Evolutionary conservation across 2,888 invertebrate genomes (phyloP), one percentile per base, ranked within the genome.

Genomic region (Ophion slaviceki): DNA sequence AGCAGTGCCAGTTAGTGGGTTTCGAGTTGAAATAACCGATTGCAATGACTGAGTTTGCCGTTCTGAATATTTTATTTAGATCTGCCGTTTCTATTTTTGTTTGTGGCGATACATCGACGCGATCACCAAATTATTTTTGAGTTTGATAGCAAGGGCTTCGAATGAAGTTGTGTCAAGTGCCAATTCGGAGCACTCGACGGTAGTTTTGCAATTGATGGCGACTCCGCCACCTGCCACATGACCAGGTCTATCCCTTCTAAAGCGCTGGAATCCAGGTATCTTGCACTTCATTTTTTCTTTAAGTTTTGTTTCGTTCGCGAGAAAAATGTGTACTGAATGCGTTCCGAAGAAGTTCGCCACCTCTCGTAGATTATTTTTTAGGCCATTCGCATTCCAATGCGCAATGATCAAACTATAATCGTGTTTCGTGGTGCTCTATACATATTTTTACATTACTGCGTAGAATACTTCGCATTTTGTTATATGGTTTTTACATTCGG

Each of bases 221-320:
- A 53, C 53, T 17, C 17, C 53, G 2, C 53, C 53, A 2, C 6
- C 53, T 3, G 53, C 53, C 11, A 2, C 8, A 8, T 53, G 3
- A 17, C 8, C 8, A 3, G 53, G 36, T 6, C 53, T 53, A 17
- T 53, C 53, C 17, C 17, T 53, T 10, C 53, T 11, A 8, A 24
- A 74, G 62, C 74, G 11, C 20, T 74, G 7, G 20, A n/a, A 74
- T 3, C 62, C 62, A 2, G 74, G 74, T 2, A 74, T 36, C 40
- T 64, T 24, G 10, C 62, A 62, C 62, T 62, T 74, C 1, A 24
- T 14, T 61, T 45, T 74, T 40, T 74, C 28, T 62, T 6, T 74
- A 0, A 62, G 28, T 14, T 62, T 61, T 2, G 62, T 62, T 74
- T 74, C 47, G 28, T 36, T 74, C 0, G 40, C 14, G n/a, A 74